Base-by-base conservation (phyloP, 2,888 invertebrate species). In the Zelleria hepariella region DNA sequence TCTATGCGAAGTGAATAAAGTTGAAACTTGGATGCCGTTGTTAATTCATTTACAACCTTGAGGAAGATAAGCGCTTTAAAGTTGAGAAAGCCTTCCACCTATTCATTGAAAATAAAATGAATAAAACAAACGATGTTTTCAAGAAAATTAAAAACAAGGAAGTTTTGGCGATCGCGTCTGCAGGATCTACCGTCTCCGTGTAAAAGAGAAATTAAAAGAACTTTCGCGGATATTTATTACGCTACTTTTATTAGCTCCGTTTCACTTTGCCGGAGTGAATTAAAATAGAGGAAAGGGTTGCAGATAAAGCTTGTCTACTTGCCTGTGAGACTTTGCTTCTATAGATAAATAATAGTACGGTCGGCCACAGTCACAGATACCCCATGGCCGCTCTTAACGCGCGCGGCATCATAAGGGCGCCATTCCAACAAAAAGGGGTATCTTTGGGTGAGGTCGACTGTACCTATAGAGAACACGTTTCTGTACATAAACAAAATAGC, bases 61-160 rank as follows among this genome's bases (percentile, higher is more conserved):
- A 71, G 73, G 75, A 76, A 80, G 75, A 81, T 78, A 80, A 78
- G 72, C 75, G 69, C 80, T 81, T 80, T 78, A 76, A 82, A 85
- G 83, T 83, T 78, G 78, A 80, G 78, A 79, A 82, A 85, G 80
- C 78, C 79, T 82, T 81, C 79, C 75, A 82, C 80, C 80, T 82
- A 83, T 82, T 83, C 79, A 78, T 69, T 77, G 75, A 73, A 83
- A 86, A 84, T 79, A 86, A 82, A 86, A 84, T 78, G 78, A 75
- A 76, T 74, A 81, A 82, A 85, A 80, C 73, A 80, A 87, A 77
- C 78, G 77, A 83, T 84, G 85, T 87, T 85, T 85, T 86, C 83
- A 87, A 87, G 85, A 86, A 88, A 88, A 87, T 87, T 86, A 86
- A 88, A 87, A 86, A 86, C 82, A 83, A 77, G 85, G 81, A 87